Base-by-base conservation (phyloP, 2,113 vertebrate genomes). In the Paraplagusia blochii region DNA sequence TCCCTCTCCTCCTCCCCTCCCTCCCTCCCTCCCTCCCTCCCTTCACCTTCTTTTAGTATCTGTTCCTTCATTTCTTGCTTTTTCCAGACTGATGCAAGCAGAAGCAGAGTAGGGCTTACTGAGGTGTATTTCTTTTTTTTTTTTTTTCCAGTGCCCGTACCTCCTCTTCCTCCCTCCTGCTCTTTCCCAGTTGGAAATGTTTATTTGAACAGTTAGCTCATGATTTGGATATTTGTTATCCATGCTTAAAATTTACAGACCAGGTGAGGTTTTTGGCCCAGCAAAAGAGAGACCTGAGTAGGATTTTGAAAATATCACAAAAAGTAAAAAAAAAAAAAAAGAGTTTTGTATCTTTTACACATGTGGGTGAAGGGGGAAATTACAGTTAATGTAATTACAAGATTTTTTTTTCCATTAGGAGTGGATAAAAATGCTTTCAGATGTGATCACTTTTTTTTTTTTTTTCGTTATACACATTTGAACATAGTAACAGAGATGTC, bases 131-230 rank as follows among this genome's bases (percentile, higher is more conserved):
- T 88, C 90, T 91, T 92, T 89, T 88, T 91, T 92, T 90, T 91
- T 91, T 82, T 82, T 77, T 79, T 79, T 82, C 6, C 22, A 2
- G 2, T 6, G 22, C 22, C 2, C 6, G 22, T 29, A 29, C 22
- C 22, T 29, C 6, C 6, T 29, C 22, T 29, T 29, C 22, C 22
- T 29, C 22, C 22, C 22, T 29, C 22, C 22, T 29, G n/a, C n/a
- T n/a, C n/a, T n/a, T n/a, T 83, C 90, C 87, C 89, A 85, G 87
- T 90, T 91, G 89, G 90, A 91, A 91, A 91, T 91, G 91, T 92
- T 92, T 92, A 92, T 92, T 92, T 92, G 90, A 92, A 92, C 90
- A 92, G 90, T 92, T 92, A 92, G 91, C 91, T 91, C 90, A 89
- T 90, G 90, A 92, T 92, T 92, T 92, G 91, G 91, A 92, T 92